phyloP scores from a whole-genome alignment of 1,140 invertebrate genomes.

The Drosophila persimilis region DNA sequence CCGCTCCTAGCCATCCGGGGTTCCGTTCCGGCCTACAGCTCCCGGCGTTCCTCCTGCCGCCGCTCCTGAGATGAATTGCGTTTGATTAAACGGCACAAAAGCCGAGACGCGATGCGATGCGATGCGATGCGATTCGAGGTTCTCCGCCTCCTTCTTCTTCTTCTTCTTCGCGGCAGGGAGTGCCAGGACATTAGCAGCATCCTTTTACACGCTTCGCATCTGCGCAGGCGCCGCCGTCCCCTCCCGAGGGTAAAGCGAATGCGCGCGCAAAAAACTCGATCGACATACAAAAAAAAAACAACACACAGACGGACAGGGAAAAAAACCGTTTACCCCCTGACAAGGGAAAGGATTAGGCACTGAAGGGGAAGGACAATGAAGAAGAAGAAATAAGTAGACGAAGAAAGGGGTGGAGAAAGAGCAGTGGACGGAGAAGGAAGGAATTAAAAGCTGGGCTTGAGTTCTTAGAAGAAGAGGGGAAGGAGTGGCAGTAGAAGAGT shows the following conservation, averaged over 20 bases:
- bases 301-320: slow-evolving; percentile 31
- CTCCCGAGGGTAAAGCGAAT: slow-evolving; percentile 50
- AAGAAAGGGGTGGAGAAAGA: no score
- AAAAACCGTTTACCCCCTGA: slow-evolving; percentile 45
- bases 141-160: slow-evolving; percentile 6
- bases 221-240: slow-evolving; percentile 70
- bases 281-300: slow-evolving; percentile 16
- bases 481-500: no score
- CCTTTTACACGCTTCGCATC: slow-evolving; percentile 69
- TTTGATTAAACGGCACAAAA: slow-evolving; percentile 74
- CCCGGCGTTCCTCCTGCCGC: no score
- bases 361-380: background rate
- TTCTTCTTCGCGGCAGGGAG: slow-evolving; percentile 6
- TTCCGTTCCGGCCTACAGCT: background rate
- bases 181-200: slow-evolving; percentile 77
- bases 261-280: slow-evolving; percentile 69
- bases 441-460: no score
- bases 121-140: background rate
- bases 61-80: slow-evolving; percentile 42
- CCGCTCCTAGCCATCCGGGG: background rate
- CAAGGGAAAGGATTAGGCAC: slow-evolving; percentile 41
- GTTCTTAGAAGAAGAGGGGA: no score
- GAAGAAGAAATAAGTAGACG: background rate
- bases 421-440: no score
- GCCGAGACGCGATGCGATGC: slow-evolving; percentile 15